phyloP scores from a whole-genome alignment of 30 jellyfish, hydroid and myxozoan species.

The Pseudorhiza aurosa region DNA sequence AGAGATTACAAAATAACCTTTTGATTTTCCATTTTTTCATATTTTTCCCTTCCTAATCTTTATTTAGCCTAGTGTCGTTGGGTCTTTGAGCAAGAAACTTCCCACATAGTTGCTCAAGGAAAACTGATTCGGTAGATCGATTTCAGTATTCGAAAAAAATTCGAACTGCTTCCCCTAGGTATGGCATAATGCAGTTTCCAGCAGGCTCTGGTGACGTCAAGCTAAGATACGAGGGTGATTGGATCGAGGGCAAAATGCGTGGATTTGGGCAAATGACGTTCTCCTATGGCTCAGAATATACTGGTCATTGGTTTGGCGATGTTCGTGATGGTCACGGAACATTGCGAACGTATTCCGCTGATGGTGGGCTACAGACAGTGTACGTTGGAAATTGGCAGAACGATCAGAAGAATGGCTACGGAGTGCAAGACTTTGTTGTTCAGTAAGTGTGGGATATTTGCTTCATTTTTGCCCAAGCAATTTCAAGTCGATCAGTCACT shows the following conservation, averaged over 20 bases:
- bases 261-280: constrained; percentile 96
- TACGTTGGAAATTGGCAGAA: constrained; percentile 93
- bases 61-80: no score
- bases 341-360: constrained; percentile 30
- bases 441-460: constrained; percentile 73
- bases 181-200: constrained; percentile 85
- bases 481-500: no score
- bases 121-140: no score
- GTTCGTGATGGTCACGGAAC: constrained; percentile 92
- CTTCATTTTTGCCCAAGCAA: no score
- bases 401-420: constrained; percentile 92
- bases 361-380: constrained; percentile 68
- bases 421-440: constrained; percentile 86
- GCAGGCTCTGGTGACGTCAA: constrained; percentile 31
- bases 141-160: no score
- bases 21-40: no score
- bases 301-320: constrained; percentile 77
- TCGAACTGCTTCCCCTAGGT: constrained; percentile 23
- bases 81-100: no score
- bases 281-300: constrained; percentile 71
- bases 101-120: no score
- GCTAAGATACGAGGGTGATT: constrained; percentile 85
- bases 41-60: no score
- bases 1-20: no score
- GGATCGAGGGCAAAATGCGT: constrained; percentile 91